Evolutionary conservation across 2,113 vertebrate species (phyloP), one percentile per base, ranked within the genome.

Genomic region (Panthera leo): DNA sequence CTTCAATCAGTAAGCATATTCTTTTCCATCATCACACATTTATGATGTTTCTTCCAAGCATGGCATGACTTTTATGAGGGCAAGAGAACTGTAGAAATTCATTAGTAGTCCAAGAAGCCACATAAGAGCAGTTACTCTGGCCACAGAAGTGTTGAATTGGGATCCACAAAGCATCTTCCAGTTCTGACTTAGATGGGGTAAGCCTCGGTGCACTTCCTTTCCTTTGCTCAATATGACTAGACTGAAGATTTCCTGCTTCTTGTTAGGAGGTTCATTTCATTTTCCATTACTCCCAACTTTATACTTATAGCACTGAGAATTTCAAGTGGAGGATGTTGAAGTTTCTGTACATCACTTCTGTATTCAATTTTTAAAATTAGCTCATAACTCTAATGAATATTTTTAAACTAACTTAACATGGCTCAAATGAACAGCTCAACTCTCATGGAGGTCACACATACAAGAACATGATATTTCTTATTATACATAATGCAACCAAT

Each of bases 311-410:
- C 13, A 36, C 65, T 48, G 27, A 75, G 55, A 80, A 91, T 80
- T 82, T 82, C 36, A 67, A 63, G 29, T n/a, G 87, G 42, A 34
- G 5, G 45, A 19, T 18, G 31, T 1, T 67, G 2, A 85, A 79
- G 23, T 95, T 92, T 71, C 93, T 85, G 89, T 85, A 85, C n/a
- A 85, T 48, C 29, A 85, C 71, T 89, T 79, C 63, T 95, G n/a
- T 45, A 78, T 29, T 55, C 18, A 73, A 31, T n/a, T 36, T 96
- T 92, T 68, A 31, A 63, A 92, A 67, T 55, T 55, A 31, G 42
- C 73, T 45, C 48, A 88, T n/a, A 70, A 83, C 39, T 53, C 15
- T n/a, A 51, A 55, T 3, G 0, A 70, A 5, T 76, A 68, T 83
- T 91, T 67, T 88, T 51, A 42, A 55, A 92, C 13, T 45, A 92